These are phyloP conservation scores for Heteromurus nitidus DNA, from an alignment of 2,888 invertebrate genomes.

Conservation along the genomic window DNA sequence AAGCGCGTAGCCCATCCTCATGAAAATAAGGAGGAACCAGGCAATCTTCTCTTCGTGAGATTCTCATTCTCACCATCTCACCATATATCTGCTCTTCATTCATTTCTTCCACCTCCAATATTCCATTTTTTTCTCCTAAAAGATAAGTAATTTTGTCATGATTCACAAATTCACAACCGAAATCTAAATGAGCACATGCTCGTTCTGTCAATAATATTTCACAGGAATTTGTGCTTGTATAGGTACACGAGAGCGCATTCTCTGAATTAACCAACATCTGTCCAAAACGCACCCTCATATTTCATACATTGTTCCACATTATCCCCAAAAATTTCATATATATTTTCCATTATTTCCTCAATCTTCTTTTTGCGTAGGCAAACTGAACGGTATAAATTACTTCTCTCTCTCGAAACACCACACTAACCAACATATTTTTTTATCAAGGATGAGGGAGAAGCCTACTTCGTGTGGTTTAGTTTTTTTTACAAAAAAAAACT, in stretches of 20 bases:
- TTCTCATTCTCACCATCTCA: no score
- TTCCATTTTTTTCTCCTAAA: no score
- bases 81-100: no score
- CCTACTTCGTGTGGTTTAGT: constrained; percentile 39
- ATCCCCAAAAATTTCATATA: background rate
- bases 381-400: constrained; percentile 8
- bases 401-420: no score
- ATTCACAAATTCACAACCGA: background rate
- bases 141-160: no score
- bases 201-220: constrained; percentile 14
- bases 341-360: background rate
- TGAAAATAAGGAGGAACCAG: background rate
- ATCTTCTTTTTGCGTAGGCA: constrained; percentile 5
- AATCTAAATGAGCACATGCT: constrained; percentile 3
- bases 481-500: no score
- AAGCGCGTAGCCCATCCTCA: no score
- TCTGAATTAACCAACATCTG: constrained; percentile 37
- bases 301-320: background rate
- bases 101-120: background rate
- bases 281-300: background rate
- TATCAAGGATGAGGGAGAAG: no score
- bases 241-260: no score
- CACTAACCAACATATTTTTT: constrained; percentile 8
- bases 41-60: background rate
- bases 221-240: no score